Conservation (phyloP, 2,113 vertebrate species). For the Percina caprodes region DNA sequence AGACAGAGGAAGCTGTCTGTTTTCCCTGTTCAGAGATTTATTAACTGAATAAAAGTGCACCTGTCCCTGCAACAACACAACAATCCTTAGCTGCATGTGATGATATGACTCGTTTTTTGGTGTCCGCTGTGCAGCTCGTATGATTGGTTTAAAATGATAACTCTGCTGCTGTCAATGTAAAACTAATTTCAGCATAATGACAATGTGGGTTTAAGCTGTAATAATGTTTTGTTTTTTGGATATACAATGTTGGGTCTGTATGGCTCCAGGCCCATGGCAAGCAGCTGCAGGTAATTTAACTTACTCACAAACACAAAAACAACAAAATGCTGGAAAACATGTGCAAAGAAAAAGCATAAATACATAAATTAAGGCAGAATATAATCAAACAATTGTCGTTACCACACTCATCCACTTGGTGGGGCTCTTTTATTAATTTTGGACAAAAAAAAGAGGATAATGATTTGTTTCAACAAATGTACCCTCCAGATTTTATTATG, state of each 20-base stretch:
- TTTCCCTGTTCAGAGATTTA: conserved; percentile 29
- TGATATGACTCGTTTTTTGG: neutral
- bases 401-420: conserved; percentile 35
- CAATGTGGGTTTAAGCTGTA: neutral
- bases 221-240: neutral
- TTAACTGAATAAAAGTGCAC: conserved; percentile 28
- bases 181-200: neutral
- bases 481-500: neutral
- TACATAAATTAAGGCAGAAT: neutral
- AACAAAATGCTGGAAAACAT: neutral
- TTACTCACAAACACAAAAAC: neutral
- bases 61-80: conserved; percentile 3
- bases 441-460: neutral
- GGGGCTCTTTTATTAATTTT: conserved; percentile 41
- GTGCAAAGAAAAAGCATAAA: neutral
- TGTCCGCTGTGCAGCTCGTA: conserved; percentile 26
- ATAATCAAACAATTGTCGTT: neutral
- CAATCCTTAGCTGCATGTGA: neutral
- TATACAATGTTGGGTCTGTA: neutral
- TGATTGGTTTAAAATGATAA: conserved; percentile 2
- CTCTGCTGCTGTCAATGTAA: neutral
- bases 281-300: neutral
- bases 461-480: neutral
- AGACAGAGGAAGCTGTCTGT: conserved; percentile 37
- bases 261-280: neutral